A percentile compares a stretch with the other conserved stretches of the same genome.
phyloP scores from a whole-genome alignment of 2,113 vertebrate species.

The Silurus asotus region DNA sequence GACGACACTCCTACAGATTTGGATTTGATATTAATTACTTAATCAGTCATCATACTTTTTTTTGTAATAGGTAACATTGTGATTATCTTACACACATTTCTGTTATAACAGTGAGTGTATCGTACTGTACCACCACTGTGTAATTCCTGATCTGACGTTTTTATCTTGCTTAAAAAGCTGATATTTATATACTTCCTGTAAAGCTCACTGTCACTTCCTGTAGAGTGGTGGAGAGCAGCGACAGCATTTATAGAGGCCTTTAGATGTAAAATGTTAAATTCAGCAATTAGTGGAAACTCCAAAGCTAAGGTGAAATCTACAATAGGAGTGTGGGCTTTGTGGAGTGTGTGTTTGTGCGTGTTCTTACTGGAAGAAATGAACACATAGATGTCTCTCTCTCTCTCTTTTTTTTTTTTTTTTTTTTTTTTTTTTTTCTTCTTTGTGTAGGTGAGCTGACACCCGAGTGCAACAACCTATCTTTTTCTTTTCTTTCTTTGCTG shows the following conservation, averaged over 20 bases:
- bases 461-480: slow-evolving; percentile 46
- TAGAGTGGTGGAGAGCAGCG: background rate
- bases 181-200: background rate
- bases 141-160: slow-evolving; percentile 54
- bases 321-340: background rate
- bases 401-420: too few relatives aligned
- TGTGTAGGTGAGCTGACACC: slow-evolving; percentile 49
- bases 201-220: background rate
- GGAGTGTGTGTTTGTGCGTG: slow-evolving; percentile 16
- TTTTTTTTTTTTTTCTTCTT: background rate
- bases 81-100: background rate
- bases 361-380: background rate
- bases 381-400: background rate
- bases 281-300: background rate
- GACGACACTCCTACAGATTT: background rate
- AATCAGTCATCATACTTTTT: background rate
- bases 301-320: background rate
- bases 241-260: background rate
- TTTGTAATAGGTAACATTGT: background rate
- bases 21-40: background rate
- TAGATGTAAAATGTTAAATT: background rate
- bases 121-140: background rate
- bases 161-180: background rate
- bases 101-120: background rate
- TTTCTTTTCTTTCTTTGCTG: slow-evolving; percentile 26